These are phyloP conservation scores for Parnassius smintheus DNA, from an alignment of 2,888 invertebrate genomes.

Conservation along the genomic window DNA sequence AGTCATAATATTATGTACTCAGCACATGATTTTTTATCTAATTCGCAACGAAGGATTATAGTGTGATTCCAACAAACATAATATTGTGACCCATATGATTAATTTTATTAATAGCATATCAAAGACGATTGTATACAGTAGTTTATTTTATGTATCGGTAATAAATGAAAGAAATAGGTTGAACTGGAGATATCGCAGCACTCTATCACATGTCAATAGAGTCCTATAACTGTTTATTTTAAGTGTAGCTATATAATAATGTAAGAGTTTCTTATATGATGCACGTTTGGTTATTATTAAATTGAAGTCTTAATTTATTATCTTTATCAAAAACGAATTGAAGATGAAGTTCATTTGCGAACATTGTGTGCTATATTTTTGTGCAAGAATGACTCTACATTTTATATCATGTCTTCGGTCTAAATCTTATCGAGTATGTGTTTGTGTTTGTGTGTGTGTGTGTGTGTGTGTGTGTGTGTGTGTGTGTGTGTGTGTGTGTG, in stretches of 20 bases:
- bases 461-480: too few relatives aligned
- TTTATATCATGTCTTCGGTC: too few relatives aligned
- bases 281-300: conserved; percentile 3
- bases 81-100: conserved; percentile 47
- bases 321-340: too few relatives aligned
- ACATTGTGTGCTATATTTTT: too few relatives aligned
- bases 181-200: conserved; percentile 8
- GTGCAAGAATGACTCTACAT: too few relatives aligned
- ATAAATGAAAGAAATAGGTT: conserved; percentile 24
- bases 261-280: not conserved
- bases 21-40: not conserved
- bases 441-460: too few relatives aligned
- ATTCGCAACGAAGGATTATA: conserved; percentile 20
- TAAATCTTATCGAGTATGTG: too few relatives aligned
- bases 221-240: conserved; percentile 7
- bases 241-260: not conserved
- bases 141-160: conserved; percentile 15
- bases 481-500: not conserved
- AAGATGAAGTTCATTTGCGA: too few relatives aligned
- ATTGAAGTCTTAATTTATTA: not conserved
- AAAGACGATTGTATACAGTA: conserved; percentile 54
- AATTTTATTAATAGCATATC: conserved; percentile 60
- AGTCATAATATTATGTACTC: too few relatives aligned
- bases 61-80: conserved; percentile 42
- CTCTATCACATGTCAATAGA: conserved; percentile 4